Percentiles rank a stretch among this genome's conserved stretches.
phyloP scores from a whole-genome alignment of 2,888 invertebrate species.

The Sialis lutaria region DNA sequence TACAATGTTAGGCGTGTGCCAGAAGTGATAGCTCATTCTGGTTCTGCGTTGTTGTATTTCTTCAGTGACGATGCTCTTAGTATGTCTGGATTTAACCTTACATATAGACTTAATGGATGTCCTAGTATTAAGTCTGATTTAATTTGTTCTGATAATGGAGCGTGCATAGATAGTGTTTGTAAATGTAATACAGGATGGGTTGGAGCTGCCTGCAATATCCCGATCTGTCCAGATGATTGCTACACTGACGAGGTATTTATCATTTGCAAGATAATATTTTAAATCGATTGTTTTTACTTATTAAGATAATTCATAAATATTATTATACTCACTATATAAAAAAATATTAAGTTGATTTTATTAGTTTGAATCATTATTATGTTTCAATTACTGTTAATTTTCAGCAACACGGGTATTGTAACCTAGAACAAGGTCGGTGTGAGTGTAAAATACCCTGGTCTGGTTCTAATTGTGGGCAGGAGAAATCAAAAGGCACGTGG shows the following conservation, averaged over 20 bases:
- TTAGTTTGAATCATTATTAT: too few relatives aligned
- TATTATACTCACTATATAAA: too few relatives aligned
- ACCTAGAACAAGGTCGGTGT: constrained; percentile 36
- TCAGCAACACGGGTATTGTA: constrained; percentile 44
- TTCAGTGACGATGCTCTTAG: constrained; percentile 98
- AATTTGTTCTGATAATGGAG: constrained; percentile 57
- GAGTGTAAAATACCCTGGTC: constrained; percentile 37
- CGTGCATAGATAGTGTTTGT: constrained; percentile 67
- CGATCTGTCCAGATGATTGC: constrained; percentile 72
- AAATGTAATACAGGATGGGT: constrained; percentile 67
- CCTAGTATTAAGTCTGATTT: constrained; percentile 51
- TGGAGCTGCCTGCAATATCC: constrained; percentile 75
- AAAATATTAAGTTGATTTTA: too few relatives aligned
- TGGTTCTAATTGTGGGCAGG: constrained; percentile 49
- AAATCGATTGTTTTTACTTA: too few relatives aligned
- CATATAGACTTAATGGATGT: constrained; percentile 74
- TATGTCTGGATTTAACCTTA: constrained; percentile 95
- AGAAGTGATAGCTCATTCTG: constrained; percentile 73
- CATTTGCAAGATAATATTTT: too few relatives aligned
- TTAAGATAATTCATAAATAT: too few relatives aligned
- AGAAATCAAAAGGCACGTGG: constrained; percentile 51
- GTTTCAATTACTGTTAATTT: background rate
- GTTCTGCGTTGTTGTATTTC: constrained; percentile 80
- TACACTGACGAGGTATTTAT: constrained; percentile 24
- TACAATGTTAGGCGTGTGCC: constrained; percentile 58